Conservation (phyloP, 2,888 invertebrate genomes). For the Lasioglossum calceatum region DNA sequence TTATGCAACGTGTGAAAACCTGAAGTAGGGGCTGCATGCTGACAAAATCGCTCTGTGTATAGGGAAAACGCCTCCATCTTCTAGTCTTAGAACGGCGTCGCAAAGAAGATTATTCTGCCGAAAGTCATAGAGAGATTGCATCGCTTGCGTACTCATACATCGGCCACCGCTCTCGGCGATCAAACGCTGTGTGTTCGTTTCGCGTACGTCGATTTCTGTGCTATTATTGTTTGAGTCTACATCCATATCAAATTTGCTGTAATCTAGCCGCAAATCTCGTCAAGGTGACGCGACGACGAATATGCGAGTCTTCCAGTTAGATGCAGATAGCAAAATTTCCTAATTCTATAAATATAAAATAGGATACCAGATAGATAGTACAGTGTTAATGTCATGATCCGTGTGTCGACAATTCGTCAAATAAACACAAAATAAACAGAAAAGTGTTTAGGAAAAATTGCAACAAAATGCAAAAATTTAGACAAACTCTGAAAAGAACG, state of each 20-base stretch:
- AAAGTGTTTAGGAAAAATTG: neutral
- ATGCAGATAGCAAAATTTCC: constrained; percentile 22
- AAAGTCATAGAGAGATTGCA: constrained; percentile 94
- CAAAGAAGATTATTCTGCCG: constrained; percentile 93
- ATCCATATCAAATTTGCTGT: constrained; percentile 74
- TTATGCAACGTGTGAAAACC: constrained; percentile 85
- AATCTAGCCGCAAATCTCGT: constrained; percentile 15
- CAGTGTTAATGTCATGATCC: neutral
- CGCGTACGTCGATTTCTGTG: constrained; percentile 56
- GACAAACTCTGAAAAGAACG: neutral
- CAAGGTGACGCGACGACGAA: constrained; percentile 30
- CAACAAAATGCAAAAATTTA: neutral
- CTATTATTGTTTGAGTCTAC: constrained; percentile 70
- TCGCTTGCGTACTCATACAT: constrained; percentile 93
- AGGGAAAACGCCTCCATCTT: constrained; percentile 92
- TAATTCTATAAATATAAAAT: constrained; percentile 13
- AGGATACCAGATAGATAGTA: neutral
- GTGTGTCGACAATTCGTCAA: neutral
- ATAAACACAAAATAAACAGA: too few species aligned
- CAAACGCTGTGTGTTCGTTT: constrained; percentile 64
- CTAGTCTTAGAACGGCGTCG: constrained; percentile 93
- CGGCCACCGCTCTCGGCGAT: constrained; percentile 85
- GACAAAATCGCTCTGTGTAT: constrained; percentile 95
- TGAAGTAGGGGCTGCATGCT: constrained; percentile 96
- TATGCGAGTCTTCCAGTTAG: neutral